Conservation (phyloP, 2,797 vertebrate species). For the Mus minutoides region DNA sequence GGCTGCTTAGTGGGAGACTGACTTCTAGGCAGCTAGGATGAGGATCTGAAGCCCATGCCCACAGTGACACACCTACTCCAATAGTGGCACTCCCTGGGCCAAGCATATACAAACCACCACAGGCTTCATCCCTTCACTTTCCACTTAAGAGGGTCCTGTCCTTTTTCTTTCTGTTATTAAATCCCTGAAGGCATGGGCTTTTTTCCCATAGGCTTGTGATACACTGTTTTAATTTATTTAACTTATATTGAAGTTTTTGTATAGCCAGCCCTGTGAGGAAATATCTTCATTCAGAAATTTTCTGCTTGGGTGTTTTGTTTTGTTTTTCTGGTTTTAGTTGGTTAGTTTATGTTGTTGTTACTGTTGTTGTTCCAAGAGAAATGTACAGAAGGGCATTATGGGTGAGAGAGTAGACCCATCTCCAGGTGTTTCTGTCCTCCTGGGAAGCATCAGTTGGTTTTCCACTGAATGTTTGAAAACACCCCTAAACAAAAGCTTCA, state of each 20-base stretch:
- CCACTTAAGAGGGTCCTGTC: not conserved
- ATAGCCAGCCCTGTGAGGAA: not conserved
- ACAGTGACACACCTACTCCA: not conserved
- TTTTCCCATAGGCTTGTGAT: not conserved
- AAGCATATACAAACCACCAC: not conserved
- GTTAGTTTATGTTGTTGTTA: not conserved
- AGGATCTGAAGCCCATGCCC: not conserved
- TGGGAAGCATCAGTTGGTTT: not conserved
- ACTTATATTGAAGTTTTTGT: not conserved
- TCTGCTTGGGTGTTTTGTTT: not conserved
- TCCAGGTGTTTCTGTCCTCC: not conserved
- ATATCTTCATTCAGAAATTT: slow-evolving; percentile 8
- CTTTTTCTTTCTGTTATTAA: slow-evolving; percentile 34
- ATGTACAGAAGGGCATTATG: not conserved
- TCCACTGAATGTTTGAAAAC: not conserved
- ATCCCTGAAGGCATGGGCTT: not conserved
- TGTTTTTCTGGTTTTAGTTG: not conserved
- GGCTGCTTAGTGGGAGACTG: not conserved
- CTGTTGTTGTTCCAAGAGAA: not conserved
- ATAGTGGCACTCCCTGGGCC: not conserved
- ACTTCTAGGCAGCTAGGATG: not conserved
- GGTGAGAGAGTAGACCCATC: not conserved
- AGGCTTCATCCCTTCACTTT: not conserved
- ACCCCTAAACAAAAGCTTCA: not conserved
- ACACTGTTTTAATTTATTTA: not conserved